These are phyloP conservation scores for Quadroppia sp. DNA, from an alignment of 2,888 invertebrate species.

Conservation along the genomic window DNA sequence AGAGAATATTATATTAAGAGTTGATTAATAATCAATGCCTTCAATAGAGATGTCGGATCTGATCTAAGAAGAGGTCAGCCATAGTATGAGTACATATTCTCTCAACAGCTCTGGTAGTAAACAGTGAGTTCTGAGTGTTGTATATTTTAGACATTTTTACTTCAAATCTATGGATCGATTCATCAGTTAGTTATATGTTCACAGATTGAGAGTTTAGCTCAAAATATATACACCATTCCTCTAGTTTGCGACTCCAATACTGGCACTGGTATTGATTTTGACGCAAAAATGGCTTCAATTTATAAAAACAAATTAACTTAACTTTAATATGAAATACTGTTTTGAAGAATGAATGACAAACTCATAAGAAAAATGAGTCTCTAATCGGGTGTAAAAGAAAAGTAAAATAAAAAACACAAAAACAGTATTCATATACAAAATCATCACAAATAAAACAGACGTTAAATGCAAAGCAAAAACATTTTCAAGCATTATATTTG, in stretches of 20 bases:
- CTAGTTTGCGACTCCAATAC: background rate
- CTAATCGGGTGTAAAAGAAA: background rate
- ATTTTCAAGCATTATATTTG: background rate
- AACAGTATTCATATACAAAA: too few relatives aligned
- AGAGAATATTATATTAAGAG: slow-evolving; percentile 4
- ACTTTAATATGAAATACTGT: background rate
- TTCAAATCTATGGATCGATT: slow-evolving; percentile 13
- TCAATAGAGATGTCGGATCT: background rate
- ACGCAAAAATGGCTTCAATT: slow-evolving; percentile 1
- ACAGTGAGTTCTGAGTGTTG: background rate
- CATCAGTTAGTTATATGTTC: background rate
- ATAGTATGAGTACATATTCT: background rate
- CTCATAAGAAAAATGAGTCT: background rate
- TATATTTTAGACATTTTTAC: slow-evolving; percentile 1
- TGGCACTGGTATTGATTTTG: background rate
- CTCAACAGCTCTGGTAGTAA: too few relatives aligned
- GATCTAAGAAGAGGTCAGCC: background rate
- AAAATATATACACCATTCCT: background rate
- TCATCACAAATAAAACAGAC: background rate
- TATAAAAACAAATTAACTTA: slow-evolving; percentile 19
- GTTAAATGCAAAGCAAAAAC: background rate
- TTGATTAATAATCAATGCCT: slow-evolving; percentile 12
- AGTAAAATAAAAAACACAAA: too few relatives aligned
- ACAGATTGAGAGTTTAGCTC: background rate
- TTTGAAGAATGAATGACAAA: background rate